phyloP scores from a whole-genome alignment of 2,797 vertebrate species.

The Coracias cyanogaster region DNA sequence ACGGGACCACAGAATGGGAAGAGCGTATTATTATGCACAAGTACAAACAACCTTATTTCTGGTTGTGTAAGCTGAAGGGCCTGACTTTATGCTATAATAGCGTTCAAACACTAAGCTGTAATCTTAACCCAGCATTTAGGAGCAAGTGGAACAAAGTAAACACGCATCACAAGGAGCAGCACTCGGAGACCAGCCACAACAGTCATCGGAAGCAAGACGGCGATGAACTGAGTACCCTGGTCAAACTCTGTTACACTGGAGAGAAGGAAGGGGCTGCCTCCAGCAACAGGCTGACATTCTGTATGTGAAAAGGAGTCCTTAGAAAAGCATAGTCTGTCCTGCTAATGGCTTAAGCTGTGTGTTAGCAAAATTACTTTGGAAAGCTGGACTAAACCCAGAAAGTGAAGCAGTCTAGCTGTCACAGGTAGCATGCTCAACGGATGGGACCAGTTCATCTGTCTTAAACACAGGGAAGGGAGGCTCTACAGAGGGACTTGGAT shows the following conservation, averaged over 20 bases:
- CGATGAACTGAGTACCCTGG: not conserved
- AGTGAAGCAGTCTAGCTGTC: no score
- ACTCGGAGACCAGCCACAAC: not conserved
- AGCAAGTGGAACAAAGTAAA: not conserved
- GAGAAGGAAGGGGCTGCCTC: not conserved
- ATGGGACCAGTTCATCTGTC: not conserved
- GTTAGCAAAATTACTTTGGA: not conserved
- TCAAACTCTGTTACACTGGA: no score
- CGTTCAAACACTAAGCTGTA: not conserved
- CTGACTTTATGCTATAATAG: not conserved
- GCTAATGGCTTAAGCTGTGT: not conserved
- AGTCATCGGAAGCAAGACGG: not conserved
- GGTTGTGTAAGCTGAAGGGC: not conserved
- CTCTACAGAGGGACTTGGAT: no score
- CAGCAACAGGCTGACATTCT: not conserved
- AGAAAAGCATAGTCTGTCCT: not conserved
- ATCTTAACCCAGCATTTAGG: not conserved
- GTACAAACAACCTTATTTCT: not conserved
- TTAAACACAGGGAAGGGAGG: no score
- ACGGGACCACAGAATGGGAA: not conserved
- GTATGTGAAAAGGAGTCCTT: not conserved
- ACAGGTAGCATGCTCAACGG: not conserved
- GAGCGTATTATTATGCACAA: not conserved
- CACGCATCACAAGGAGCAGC: not conserved
- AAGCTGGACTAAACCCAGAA: not conserved